Percentiles rank a stretch among this genome's conserved stretches.
These are phyloP conservation scores for Oenanthe melanoleuca DNA, from an alignment of 2,113 vertebrate species.

Conservation along the genomic window DNA sequence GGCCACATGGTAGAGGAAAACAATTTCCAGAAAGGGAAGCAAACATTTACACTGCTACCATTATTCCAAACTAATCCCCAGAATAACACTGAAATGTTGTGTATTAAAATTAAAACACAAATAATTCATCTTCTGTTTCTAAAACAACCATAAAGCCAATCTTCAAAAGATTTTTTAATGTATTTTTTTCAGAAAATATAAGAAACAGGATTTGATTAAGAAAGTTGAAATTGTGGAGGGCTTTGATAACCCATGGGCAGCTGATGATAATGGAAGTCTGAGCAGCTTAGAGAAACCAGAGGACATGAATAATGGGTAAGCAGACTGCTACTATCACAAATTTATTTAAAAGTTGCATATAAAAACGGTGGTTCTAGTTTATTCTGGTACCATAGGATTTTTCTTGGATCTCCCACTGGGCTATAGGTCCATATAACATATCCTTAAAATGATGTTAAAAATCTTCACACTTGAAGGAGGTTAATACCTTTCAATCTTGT, in stretches of 20 bases:
- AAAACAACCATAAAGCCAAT: not conserved
- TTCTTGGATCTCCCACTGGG: not conserved
- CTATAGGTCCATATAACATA: too few relatives aligned
- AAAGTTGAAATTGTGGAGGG: not conserved
- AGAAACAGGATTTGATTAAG: not conserved
- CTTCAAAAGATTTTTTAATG: not conserved
- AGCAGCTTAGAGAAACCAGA: not conserved
- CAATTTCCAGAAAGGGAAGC: not conserved
- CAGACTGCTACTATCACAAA: not conserved
- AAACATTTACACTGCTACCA: not conserved
- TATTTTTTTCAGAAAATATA: not conserved
- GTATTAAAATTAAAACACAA: not conserved
- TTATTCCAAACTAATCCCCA: not conserved
- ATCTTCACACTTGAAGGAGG: not conserved
- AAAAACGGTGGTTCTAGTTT: not conserved
- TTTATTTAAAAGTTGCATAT: not conserved
- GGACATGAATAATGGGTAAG: not conserved
- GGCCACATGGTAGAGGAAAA: not conserved
- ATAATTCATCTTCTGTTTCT: not conserved
- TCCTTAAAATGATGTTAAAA: not conserved
- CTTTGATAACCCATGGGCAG: not conserved
- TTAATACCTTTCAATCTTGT: not conserved
- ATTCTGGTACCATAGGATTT: not conserved
- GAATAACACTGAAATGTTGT: not conserved
- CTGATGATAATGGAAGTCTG: not conserved